Base-by-base conservation (phyloP, 1,140 invertebrate genomes). In the Bradynema listronoti region DNA sequence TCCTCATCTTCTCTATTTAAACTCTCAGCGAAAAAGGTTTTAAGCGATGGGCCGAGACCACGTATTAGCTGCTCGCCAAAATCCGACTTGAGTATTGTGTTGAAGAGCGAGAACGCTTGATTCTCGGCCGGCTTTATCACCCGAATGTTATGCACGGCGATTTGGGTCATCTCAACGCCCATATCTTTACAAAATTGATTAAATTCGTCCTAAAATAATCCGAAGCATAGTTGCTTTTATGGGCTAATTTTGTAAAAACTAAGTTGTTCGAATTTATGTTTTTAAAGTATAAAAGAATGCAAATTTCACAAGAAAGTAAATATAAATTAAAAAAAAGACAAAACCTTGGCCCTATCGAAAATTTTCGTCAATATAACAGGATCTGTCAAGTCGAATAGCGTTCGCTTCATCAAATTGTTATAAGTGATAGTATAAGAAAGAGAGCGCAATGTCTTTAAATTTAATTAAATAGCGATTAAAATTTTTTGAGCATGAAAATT, bases 101-200 rank as follows among this genome's bases (percentile, higher is more conserved):
- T 50, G 39, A 69, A 67, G n/a, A 72, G 9, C 5, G 16, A 25
- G 19, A 73, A 36, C 1, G 67, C 56, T 46, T 63, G 54, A 29
- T 71, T 69, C 33, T 69, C 67, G 0, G 45, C 69, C 14, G 16
- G 4, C 30, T 73, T 73, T 6, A 72, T 33, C 4, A 69, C 65
- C 32, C 53, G 45, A 32, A 66, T 43, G 19, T 66, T 41, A 11
- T 27, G 34, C 42, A 68, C 27, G 2, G 22, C 41, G 9, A 69
- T 25, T 41, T 68, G 56, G 24, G 45, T 42, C 0, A 65, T 56
- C 34, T 58, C 65, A 9, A 73, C 27, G 6, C 67, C 67, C 14
- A 29, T 39, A 11, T 51, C 41, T 24, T 55, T n/a, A 4, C 56
- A 33, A 41, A 69, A 69, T 27, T 32, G 19, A 24, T 69, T 73